phyloP scores from a whole-genome alignment of 2,888 invertebrate genomes.

The Tetragonula carbonaria region DNA sequence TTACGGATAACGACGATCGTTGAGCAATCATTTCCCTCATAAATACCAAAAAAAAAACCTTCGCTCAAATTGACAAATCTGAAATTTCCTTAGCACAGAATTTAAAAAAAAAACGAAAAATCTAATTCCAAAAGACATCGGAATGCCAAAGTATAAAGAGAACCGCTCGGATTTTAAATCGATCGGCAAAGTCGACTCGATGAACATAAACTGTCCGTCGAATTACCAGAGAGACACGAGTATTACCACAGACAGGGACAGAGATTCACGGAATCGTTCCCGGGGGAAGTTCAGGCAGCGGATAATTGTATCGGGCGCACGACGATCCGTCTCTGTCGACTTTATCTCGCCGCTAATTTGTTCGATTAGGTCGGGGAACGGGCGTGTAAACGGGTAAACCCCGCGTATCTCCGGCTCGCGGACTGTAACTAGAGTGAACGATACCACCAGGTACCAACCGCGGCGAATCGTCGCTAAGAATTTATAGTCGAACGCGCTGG shows the following conservation, averaged over 20 bases:
- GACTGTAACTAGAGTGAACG: slow-evolving; percentile 56
- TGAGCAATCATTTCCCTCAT: no score
- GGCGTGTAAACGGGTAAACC: slow-evolving; percentile 27
- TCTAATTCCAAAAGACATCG: no score
- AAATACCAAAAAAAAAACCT: no score
- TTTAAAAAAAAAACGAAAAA: no score
- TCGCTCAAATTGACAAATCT: no score
- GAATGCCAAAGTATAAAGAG: neutral
- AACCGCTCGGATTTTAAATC: neutral
- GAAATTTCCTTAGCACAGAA: no score
- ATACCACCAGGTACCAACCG: slow-evolving; percentile 35
- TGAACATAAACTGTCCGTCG: neutral
- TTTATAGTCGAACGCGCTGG: slow-evolving; percentile 55
- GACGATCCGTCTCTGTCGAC: slow-evolving; percentile 82
- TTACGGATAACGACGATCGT: no score
- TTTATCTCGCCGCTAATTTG: slow-evolving; percentile 82
- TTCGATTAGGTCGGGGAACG: slow-evolving; percentile 71
- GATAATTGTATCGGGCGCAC: slow-evolving; percentile 79
- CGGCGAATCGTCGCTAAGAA: slow-evolving; percentile 39
- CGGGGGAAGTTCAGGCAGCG: slow-evolving; percentile 36
- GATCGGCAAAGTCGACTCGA: neutral
- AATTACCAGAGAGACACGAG: neutral
- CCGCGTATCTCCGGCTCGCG: slow-evolving; percentile 41
- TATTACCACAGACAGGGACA: neutral
- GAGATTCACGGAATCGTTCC: neutral